These are phyloP conservation scores for Dolichomitus sp. DNA, from an alignment of 2,888 invertebrate genomes.

Conservation along the genomic window DNA sequence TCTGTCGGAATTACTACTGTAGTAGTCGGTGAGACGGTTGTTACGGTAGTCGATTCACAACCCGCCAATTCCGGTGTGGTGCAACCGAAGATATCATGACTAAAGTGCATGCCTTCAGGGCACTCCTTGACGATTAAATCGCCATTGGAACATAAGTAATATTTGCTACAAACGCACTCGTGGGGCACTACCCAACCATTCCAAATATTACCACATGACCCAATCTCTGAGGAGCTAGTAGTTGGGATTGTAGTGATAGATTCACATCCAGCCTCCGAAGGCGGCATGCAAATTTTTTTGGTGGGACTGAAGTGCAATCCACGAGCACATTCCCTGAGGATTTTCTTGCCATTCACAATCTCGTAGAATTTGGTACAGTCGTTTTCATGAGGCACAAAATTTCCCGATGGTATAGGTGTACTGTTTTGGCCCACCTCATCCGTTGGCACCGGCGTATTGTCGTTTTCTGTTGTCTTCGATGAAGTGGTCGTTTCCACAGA, in stretches of 20 bases:
- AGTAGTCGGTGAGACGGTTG: conserved; percentile 45
- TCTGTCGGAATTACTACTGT: conserved; percentile 46
- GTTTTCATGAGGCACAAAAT: conserved; percentile 57
- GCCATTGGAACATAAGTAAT: conserved; percentile 69
- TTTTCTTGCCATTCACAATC: conserved; percentile 22
- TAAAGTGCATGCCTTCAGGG: conserved; percentile 57
- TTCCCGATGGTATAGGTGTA: conserved; percentile 22
- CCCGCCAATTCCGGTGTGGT: conserved; percentile 56
- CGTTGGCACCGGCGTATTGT: conserved; percentile 20
- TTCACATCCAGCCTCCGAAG: conserved; percentile 40
- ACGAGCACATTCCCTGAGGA: background rate
- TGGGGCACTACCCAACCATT: conserved; percentile 63
- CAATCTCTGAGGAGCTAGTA: background rate
- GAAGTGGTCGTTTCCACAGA: background rate
- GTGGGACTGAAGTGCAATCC: conserved; percentile 46
- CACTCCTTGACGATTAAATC: conserved; percentile 55
- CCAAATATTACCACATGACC: conserved; percentile 41
- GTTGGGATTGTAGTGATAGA: conserved; percentile 3
- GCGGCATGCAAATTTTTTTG: conserved; percentile 30
- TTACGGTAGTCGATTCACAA: conserved; percentile 48
- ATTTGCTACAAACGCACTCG: conserved; percentile 69
- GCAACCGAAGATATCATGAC: conserved; percentile 62
- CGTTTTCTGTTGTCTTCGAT: background rate
- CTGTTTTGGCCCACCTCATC: background rate
- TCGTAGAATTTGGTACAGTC: conserved; percentile 44